Percentiles rank a stretch among this genome's conserved stretches.
Conservation (phyloP, 2,888 invertebrate genomes). For the Chloromyia formosa region DNA sequence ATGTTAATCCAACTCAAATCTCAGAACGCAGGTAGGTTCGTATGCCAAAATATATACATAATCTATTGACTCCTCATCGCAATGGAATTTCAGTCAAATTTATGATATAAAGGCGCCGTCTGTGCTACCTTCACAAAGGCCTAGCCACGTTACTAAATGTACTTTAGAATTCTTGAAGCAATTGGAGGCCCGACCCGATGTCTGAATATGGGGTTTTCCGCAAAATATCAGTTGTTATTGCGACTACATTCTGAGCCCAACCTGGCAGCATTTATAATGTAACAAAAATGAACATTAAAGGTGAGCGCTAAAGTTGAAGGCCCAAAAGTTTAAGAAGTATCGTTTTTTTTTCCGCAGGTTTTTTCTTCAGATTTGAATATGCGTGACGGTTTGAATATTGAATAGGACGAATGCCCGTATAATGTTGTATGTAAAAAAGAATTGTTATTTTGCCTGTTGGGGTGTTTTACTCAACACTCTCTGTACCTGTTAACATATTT, state of each 20-base stretch:
- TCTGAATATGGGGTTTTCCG: background rate
- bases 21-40: no score
- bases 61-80: slow-evolving; percentile 25
- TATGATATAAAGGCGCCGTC: slow-evolving; percentile 39
- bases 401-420: slow-evolving; percentile 17
- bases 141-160: no score
- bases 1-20: no score
- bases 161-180: background rate
- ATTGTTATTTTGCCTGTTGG: background rate
- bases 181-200: background rate
- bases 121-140: slow-evolving; percentile 1
- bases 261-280: no score
- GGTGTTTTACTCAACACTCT: no score
- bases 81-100: slow-evolving; percentile 35
- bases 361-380: slow-evolving; percentile 25
- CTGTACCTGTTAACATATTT: no score
- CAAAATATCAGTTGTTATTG: background rate
- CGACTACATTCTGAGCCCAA: no score
- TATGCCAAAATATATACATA: no score
- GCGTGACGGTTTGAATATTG: slow-evolving; percentile 43
- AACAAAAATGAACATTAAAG: no score
- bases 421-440: background rate
- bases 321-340: background rate
- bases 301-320: background rate
- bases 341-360: background rate